These are phyloP conservation scores for Cyanocitta stelleri DNA, from an alignment of 2,113 vertebrate species.

Conservation along the genomic window DNA sequence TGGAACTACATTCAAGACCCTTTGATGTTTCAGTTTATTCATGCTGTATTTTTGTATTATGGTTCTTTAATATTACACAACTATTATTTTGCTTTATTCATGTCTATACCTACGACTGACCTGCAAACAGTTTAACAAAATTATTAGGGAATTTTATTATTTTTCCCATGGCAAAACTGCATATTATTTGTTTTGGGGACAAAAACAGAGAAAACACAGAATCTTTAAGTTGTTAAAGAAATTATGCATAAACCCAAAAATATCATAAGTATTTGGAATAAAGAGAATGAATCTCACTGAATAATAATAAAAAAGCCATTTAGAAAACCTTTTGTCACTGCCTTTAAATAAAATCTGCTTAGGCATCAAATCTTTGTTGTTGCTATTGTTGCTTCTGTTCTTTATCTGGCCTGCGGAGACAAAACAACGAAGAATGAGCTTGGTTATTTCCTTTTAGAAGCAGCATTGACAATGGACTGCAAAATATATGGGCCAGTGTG, in stretches of 20 bases:
- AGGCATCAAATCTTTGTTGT: background rate
- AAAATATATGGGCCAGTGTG: background rate
- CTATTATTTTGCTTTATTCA: slow-evolving; percentile 16
- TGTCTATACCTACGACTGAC: slow-evolving; percentile 7
- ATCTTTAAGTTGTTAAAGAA: background rate
- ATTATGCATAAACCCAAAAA: background rate
- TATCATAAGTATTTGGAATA: background rate
- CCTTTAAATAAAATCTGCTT: background rate
- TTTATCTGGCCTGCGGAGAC: background rate
- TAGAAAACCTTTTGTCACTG: background rate
- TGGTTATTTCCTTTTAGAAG: background rate
- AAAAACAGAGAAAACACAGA: background rate
- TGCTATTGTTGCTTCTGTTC: background rate
- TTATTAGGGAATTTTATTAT: slow-evolving; percentile 3
- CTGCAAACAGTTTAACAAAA: slow-evolving; percentile 27
- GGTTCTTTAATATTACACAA: background rate
- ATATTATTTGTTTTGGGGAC: background rate
- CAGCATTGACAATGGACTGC: background rate
- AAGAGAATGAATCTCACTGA: background rate
- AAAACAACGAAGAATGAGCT: background rate
- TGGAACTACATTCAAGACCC: background rate
- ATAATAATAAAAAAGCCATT: background rate
- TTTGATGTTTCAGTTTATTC: slow-evolving; percentile 23
- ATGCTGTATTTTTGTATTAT: background rate
- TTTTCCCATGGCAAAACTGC: background rate